Evolutionary conservation across 2,888 invertebrate genomes (phyloP), one percentile per base, ranked within the genome.

Genomic region (Callosobruchus maculatus): DNA sequence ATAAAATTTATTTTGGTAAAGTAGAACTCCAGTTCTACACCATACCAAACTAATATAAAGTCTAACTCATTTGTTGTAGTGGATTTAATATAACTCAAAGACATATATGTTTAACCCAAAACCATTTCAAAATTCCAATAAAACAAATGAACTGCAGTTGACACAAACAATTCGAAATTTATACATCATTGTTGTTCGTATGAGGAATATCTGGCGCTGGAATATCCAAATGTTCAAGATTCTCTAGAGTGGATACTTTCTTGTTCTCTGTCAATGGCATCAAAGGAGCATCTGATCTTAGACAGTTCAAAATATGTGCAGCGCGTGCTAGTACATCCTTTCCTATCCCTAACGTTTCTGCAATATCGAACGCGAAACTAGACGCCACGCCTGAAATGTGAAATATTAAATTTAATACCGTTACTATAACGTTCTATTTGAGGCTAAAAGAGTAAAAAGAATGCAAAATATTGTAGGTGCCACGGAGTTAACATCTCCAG

Each of bases 321-420:
- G 92, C 91, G 70, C 94, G 86, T 1, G 87, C 80, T 0, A 93
- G 85, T 7, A 93, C 84, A 0, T 83, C 79, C 0, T 82, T 77
- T 20, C 89, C 87, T 5, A 94, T 84, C 0, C 93, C 94, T 71
- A 90, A 89, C 72, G 88, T 87, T 20, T 85, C 86, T 0, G 94
- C 94, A 70, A 93, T 91, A 70, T 90, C 89, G 73, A 89, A 89
- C 18, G 94, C 94, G 83, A 91, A 92, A 85, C 94, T 94, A 21
- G 86, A 85, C 0, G 90, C 7, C 49, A 49, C 49, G 18, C 49
- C 49, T 49, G 49, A 18, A 90, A 70, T 88, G 9, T 30, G 30
- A 9, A 49, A 49, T 49, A 68, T 31, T 71, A 22, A 22, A 70
- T 22, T 21, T 13, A 66, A 22, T 20, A 21, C 20, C 5, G n/a